These are phyloP conservation scores for Ditula angustiorana DNA, from an alignment of 2,888 invertebrate genomes.

Conservation along the genomic window DNA sequence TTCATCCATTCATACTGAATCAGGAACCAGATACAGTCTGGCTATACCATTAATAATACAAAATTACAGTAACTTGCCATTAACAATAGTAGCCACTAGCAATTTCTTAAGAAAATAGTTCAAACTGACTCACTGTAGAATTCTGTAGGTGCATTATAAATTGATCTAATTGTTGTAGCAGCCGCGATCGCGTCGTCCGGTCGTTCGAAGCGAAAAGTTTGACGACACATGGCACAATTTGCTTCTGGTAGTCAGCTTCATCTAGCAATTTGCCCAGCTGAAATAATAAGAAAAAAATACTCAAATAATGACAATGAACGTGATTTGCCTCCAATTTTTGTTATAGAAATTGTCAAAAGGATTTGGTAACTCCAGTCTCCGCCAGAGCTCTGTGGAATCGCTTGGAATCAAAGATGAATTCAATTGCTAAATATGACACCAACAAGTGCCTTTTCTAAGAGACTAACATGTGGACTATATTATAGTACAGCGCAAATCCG, in stretches of 20 bases:
- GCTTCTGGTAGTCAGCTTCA: conserved; percentile 96
- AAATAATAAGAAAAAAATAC: conserved; percentile 52
- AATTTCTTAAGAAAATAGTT: not conserved
- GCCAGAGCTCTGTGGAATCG: too few species aligned
- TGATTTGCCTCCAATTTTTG: too few species aligned
- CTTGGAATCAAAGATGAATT: too few species aligned
- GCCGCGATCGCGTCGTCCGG: conserved; percentile 96
- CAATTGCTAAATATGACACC: too few species aligned
- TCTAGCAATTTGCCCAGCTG: conserved; percentile 96
- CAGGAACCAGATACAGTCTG: too few species aligned
- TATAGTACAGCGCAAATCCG: too few species aligned
- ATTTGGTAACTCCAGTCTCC: too few species aligned
- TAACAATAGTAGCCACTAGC: not conserved
- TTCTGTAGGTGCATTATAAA: conserved; percentile 94
- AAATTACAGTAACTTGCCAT: not conserved
- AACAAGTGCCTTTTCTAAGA: too few species aligned
- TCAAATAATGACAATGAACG: not conserved
- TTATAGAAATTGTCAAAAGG: too few species aligned
- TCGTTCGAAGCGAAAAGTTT: conserved; percentile 98
- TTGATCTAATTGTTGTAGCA: conserved; percentile 96
- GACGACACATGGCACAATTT: conserved; percentile 98
- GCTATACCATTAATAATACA: not conserved
- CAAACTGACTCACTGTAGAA: conserved; percentile 82
- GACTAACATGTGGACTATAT: too few species aligned
- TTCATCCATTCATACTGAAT: too few species aligned